Evolutionary conservation across 2,888 invertebrate species (phyloP).

Genomic region (Caenorhabditis panamensis): DNA sequence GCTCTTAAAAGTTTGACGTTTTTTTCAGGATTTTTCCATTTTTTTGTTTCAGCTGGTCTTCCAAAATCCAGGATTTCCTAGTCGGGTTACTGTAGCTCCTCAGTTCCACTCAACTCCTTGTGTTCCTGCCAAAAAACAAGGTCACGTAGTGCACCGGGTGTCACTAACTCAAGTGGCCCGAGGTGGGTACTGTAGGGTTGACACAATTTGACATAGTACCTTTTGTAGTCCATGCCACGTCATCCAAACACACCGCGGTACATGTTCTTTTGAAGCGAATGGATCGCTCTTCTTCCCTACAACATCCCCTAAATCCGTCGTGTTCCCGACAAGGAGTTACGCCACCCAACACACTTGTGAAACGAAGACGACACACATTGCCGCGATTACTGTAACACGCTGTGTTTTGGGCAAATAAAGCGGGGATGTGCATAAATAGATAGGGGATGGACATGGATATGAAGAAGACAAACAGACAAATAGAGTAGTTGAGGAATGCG

Average conservation of each 20-base stretch:
- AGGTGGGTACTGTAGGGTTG: not conserved
- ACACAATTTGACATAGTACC: conserved; percentile 22
- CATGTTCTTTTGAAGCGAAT: no score
- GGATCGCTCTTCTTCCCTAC: no score
- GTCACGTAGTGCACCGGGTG: conserved; percentile 18
- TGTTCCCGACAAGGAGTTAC: no score
- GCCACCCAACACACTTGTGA: not conserved
- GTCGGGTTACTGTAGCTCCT: not conserved
- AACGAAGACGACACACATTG: not conserved
- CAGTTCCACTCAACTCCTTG: no score
- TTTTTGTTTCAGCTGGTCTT: not conserved
- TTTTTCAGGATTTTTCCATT: no score
- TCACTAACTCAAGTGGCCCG: conserved; percentile 40
- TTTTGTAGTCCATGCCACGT: not conserved
- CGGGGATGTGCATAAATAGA: conserved; percentile 48
- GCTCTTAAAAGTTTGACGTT: no score
- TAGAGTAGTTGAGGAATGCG: conserved; percentile 27
- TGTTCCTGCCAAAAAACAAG: not conserved
- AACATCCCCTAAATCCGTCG: no score
- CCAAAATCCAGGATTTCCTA: no score
- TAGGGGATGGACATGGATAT: conserved; percentile 36
- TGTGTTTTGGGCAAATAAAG: conserved; percentile 22
- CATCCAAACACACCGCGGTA: not conserved
- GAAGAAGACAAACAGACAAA: not conserved
- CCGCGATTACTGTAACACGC: not conserved